Evolutionary conservation across 2,113 vertebrate species (phyloP).

Genomic region (Ovis canadensis): DNA sequence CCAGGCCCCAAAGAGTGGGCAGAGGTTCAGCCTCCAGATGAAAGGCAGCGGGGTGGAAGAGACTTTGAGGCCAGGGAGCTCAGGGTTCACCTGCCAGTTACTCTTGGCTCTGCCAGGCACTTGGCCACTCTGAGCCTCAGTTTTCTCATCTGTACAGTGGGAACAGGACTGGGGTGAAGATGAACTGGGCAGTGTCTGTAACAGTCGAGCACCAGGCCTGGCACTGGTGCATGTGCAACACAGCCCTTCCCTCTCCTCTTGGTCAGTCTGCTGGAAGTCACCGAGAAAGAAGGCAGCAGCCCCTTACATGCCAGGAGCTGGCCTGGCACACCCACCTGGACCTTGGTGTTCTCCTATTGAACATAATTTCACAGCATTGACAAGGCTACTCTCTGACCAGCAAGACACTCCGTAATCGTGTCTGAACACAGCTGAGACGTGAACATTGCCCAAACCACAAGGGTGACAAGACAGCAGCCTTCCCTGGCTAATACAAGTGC

Average conservation of each 20-base stretch:
- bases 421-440: not conserved
- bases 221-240: accelerated
- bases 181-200: not conserved
- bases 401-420: not conserved
- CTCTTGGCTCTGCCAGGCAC: not conserved
- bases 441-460: not conserved
- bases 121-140: not conserved
- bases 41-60: not conserved
- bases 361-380: not conserved
- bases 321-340: accelerated
- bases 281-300: not conserved
- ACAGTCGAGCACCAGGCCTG: not conserved
- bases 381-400: not conserved
- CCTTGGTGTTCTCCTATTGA: not conserved
- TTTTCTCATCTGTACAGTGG: not conserved
- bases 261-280: not conserved
- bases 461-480: not conserved
- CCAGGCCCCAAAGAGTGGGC: accelerated
- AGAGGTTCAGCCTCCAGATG: not conserved
- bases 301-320: accelerated
- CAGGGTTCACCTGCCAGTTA: not conserved
- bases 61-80: not conserved
- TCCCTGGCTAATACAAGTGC: not conserved
- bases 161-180: not conserved
- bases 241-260: not conserved